Evolutionary conservation across 1,140 invertebrate genomes (phyloP), one percentile per base, ranked within the genome.

Genomic region (Chironomus tepperi): DNA sequence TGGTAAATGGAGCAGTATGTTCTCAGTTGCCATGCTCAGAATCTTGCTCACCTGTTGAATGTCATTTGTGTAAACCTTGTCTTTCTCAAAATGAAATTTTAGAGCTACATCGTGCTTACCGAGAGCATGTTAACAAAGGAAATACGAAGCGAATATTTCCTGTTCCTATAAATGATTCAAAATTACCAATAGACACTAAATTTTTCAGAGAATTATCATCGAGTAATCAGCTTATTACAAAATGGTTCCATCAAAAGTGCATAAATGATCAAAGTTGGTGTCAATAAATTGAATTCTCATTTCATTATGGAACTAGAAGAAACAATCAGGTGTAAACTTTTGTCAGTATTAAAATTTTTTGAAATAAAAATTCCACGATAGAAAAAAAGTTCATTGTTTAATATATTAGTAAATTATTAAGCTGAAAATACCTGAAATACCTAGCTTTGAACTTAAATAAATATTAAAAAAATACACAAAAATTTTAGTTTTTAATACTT

Each of bases 141-240:
- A 89, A 91, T 76, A 94, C 90, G 81, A 89, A 89, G 80, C 85
- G 95, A 78, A 84, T 97, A 19, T 90, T 93, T 78, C 95, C 95
- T 0, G 89, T 90, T 24, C 78, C 87, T 21, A 89, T 92, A 85
- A 91, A 93, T 86, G 85, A 73, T 18, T 7, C 34, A 10, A 47
- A 19, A 43, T 16, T 73, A 47, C 15, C 65, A 19, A 7, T 70
- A 5, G 19, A 43, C 12, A 42, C 47, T 19, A 15, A 65, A 15
- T 12, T 64, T 7, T 34, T 47, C 15, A 73, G 43, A 6, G 3
- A 21, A n/a, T 21, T 75, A 2, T 19, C 72, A 43, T n/a, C 18
- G 9, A 73, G 19, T 5, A 75, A 75, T 75, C 43, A 75, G 42
- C 24, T 65, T 15, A 75, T 75, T 73, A 76, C 78, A 0, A 75